Evolutionary conservation across 2,113 vertebrate species (phyloP).

Genomic region (Phyllostomus hastatus): DNA sequence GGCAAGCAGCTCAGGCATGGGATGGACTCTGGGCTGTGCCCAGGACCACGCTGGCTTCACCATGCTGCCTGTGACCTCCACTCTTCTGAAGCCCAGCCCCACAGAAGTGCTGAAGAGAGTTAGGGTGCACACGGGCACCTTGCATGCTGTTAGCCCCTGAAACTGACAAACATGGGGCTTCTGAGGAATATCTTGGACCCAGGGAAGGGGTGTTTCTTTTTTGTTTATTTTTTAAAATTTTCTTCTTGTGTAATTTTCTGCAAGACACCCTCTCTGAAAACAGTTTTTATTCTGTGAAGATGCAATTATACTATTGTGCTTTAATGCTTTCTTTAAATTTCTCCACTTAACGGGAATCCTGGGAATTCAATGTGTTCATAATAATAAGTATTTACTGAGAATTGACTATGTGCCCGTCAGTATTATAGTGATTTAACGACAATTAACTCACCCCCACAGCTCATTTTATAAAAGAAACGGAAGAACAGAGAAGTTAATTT

Average conservation of each 20-base stretch:
- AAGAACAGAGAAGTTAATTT: background rate
- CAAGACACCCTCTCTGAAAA: background rate
- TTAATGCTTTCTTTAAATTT: background rate
- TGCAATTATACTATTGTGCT: background rate
- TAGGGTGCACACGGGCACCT: fast-evolving
- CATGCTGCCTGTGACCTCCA: fast-evolving
- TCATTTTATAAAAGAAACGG: background rate
- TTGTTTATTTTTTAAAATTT: background rate
- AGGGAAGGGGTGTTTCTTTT: fast-evolving
- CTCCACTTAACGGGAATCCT: background rate
- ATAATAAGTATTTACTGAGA: background rate
- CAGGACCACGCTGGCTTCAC: background rate
- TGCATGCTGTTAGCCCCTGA: background rate
- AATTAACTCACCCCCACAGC: background rate
- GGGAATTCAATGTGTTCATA: background rate
- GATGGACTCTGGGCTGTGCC: background rate
- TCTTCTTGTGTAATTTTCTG: background rate
- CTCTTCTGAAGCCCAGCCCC: background rate
- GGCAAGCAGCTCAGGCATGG: background rate
- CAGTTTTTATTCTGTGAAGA: background rate
- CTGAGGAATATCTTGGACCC: background rate
- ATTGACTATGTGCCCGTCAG: background rate
- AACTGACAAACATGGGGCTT: background rate
- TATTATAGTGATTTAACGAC: background rate
- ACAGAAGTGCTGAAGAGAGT: background rate